phyloP scores from a whole-genome alignment of 2,888 invertebrate species.

The Parapristionchus giblindavisi region DNA sequence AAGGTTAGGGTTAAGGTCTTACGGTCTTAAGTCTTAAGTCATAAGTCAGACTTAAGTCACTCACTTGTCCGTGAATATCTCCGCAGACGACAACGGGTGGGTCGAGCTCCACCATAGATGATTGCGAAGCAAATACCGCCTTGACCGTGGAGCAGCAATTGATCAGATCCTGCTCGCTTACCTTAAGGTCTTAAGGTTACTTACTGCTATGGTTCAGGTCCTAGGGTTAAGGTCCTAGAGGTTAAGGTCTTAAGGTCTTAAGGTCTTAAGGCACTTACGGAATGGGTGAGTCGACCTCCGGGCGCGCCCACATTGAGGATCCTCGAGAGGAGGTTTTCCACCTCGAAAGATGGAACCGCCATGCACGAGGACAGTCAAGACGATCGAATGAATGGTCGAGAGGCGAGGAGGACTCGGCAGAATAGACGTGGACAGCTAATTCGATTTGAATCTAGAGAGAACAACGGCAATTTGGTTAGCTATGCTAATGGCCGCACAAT shows the following conservation, averaged over 20 bases:
- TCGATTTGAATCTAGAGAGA: no score
- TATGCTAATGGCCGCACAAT: no score
- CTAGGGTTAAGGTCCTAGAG: no score
- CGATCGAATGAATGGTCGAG: no score
- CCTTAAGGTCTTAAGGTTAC: background rate
- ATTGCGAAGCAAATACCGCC: slow-evolving; percentile 54
- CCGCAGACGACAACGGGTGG: slow-evolving; percentile 63
- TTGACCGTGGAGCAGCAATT: slow-evolving; percentile 52
- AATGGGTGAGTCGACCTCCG: slow-evolving; percentile 47
- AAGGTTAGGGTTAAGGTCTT: background rate
- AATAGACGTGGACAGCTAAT: no score
- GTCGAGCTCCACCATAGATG: slow-evolving; percentile 56
- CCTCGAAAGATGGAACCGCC: no score
- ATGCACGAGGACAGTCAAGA: no score
- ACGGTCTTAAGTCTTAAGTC: background rate
- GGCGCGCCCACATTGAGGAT: slow-evolving; percentile 49
- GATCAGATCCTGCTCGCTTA: slow-evolving; percentile 52
- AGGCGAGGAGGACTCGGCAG: no score
- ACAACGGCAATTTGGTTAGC: no score
- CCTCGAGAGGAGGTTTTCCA: slow-evolving; percentile 47
- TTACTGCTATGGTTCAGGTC: background rate
- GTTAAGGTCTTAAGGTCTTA: background rate
- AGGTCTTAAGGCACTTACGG: slow-evolving; percentile 13
- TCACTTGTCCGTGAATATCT: slow-evolving; percentile 58
- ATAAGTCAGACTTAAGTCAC: background rate